Conservation (phyloP, 2,888 invertebrate genomes). For the Lepidonotus clava region DNA sequence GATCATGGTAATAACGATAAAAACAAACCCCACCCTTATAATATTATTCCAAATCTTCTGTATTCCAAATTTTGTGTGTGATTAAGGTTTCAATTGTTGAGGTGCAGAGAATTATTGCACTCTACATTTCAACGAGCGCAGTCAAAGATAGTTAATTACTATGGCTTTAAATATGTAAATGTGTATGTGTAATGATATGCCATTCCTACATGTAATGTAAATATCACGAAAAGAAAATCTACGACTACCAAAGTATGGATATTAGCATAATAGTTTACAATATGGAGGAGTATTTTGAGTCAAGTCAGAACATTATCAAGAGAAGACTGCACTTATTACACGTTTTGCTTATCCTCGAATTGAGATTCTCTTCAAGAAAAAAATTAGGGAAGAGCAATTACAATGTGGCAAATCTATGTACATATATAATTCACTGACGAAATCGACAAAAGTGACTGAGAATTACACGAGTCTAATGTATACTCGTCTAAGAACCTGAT, state of each 20-base stretch:
- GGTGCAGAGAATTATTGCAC: neutral
- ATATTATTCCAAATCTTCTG: neutral
- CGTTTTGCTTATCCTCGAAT: conserved; percentile 8
- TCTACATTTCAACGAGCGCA: conserved; percentile 5
- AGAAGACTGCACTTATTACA: neutral
- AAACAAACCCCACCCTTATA: neutral
- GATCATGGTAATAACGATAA: no score
- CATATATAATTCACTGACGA: conserved; percentile 6
- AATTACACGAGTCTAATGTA: conserved; percentile 20
- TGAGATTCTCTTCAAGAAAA: neutral
- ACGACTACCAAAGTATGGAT: conserved; percentile 43
- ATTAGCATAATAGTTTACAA: conserved; percentile 34
- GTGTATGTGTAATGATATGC: conserved; percentile 28
- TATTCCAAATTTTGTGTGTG: conserved; percentile 9
- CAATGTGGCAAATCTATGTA: conserved; percentile 15
- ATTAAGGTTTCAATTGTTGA: neutral
- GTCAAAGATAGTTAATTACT: neutral
- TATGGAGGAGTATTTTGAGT: neutral
- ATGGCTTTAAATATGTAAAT: conserved; percentile 43
- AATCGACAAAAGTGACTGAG: neutral
- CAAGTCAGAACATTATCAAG: neutral
- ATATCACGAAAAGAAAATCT: neutral
- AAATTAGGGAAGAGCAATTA: neutral
- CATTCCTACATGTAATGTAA: conserved; percentile 44
- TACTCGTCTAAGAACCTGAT: neutral